Base-by-base conservation (phyloP, 2,888 invertebrate species). In the Drosophila koepferae region DNA sequence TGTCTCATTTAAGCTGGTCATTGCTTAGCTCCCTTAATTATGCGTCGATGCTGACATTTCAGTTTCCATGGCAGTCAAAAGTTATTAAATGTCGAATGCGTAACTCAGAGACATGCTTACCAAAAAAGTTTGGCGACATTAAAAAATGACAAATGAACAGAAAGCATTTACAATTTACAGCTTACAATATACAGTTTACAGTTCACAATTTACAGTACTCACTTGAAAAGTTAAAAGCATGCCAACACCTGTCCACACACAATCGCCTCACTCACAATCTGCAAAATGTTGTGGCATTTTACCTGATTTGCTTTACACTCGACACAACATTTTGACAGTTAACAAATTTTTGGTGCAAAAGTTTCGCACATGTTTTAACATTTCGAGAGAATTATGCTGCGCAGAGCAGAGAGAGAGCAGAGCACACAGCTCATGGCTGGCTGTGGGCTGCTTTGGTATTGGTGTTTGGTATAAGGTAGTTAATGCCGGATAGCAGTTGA, bases 141-240 rank as follows among this genome's bases (percentile, higher is more conserved):
- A 51, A 63, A 23, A 53, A 31, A 40, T 31, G 65, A 70, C 62
- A 75, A 64, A 70, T 75, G 66, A 82, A 84, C 80, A 80, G 80
- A 80, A 80, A 78, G 63, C 66, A 54, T 63, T 59, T 58, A 53
- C 66, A 53, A 18, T 31, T 48, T 16, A 48, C 28, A 48, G 0
- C 28, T 28, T 16, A 77, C 23, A 23, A 2, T 23, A 4, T 23
- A 67, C 67, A 40, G 23, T 63, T 60, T 20, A 46, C 81, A 56
- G 34, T 63, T 60, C 56, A 59, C 49, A 58, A n/a, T 66, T 54
- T 59, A 46, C 62, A 54, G 53, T 34, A 31, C 44, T 46, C 66
- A 51, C 73, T 84, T 81, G 80, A 81, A 77, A 84, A 86, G 84
- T 84, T 86, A 82, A 82, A 76, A 82, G 78, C 84, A 84, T 72